These are phyloP conservation scores for Agonopterix subpropinquella DNA, from an alignment of 2,888 invertebrate genomes.

Conservation along the genomic window DNA sequence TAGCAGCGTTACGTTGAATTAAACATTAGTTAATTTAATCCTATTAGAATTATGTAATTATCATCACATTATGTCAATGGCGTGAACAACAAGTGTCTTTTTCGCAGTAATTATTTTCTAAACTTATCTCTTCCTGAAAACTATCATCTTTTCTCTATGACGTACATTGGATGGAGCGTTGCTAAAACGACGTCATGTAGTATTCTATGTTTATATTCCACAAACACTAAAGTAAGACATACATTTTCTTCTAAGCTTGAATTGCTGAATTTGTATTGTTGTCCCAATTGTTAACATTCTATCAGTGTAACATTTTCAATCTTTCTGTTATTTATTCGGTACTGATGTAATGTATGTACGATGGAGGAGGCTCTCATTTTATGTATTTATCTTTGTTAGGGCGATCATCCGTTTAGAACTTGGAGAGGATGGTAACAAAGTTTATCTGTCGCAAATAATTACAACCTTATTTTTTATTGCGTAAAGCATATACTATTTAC, in stretches of 20 bases:
- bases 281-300: neutral
- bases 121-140: too few species aligned
- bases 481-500: neutral
- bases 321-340: conserved; percentile 13
- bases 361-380: conserved; percentile 46
- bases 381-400: conserved; percentile 27
- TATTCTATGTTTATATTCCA: conserved; percentile 4
- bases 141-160: too few species aligned
- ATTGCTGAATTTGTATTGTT: conserved; percentile 8
- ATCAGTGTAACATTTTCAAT: conserved; percentile 1
- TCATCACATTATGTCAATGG: too few species aligned
- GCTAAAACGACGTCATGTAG: conserved; percentile 8
- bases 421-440: too few species aligned
- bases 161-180: neutral
- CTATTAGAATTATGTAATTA: too few species aligned
- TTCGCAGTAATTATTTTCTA: too few species aligned
- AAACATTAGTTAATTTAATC: neutral
- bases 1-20: neutral
- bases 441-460: neutral
- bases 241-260: conserved; percentile 4
- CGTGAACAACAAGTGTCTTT: too few species aligned
- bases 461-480: neutral
- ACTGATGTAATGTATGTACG: conserved; percentile 30
- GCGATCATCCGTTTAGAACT: conserved; percentile 35
- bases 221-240: neutral